These are phyloP conservation scores for Labia minor DNA, from an alignment of 2,888 invertebrate species.

Conservation along the genomic window DNA sequence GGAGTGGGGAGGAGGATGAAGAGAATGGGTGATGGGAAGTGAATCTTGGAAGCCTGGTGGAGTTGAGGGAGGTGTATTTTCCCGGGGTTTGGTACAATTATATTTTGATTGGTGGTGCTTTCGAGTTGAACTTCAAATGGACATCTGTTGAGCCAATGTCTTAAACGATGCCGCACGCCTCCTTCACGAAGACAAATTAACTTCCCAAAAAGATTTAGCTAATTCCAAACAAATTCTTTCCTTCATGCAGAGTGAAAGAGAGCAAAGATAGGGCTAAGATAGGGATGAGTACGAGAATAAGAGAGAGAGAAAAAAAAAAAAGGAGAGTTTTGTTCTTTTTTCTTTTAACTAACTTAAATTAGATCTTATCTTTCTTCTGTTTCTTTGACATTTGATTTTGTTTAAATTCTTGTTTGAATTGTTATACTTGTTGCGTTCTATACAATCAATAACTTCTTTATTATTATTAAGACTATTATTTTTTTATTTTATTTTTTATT, in stretches of 20 bases:
- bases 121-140: not conserved
- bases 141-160: not conserved
- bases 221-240: constrained; percentile 7
- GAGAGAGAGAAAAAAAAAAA: not conserved
- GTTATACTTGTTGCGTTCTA: not conserved
- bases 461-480: too few species aligned
- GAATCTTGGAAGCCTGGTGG: too few species aligned
- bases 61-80: too few species aligned
- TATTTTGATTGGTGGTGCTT: too few species aligned
- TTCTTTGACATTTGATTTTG: constrained; percentile 13
- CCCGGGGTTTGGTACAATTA: too few species aligned
- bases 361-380: not conserved
- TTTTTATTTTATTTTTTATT: too few species aligned
- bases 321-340: not conserved
- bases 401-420: not conserved
- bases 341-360: not conserved
- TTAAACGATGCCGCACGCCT: not conserved
- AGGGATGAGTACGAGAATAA: not conserved
- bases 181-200: not conserved
- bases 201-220: not conserved
- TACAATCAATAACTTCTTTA: too few species aligned
- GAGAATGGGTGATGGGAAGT: too few species aligned
- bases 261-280: not conserved
- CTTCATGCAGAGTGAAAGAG: not conserved
- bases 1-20: too few species aligned